A percentile compares a stretch with the other conserved stretches of the same genome.
phyloP scores from a whole-genome alignment of 2,888 invertebrate species.

The Eupithecia dodoneata region DNA sequence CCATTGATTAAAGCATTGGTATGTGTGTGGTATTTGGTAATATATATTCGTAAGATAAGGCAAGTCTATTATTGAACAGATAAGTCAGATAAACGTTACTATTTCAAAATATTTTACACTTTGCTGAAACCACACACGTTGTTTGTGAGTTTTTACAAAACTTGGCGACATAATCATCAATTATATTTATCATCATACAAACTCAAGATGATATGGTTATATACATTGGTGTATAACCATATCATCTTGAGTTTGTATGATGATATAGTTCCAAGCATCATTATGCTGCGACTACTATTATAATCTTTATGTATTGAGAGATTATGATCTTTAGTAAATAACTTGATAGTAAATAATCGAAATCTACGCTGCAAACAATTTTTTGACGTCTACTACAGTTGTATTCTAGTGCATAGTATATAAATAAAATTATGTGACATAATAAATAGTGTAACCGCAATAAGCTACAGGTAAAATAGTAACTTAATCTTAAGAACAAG shows the following conservation, averaged over 20 bases:
- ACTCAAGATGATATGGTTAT: background rate
- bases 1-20: constrained; percentile 34
- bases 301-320: background rate
- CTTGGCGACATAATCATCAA: background rate
- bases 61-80: constrained; percentile 11
- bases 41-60: constrained; percentile 5
- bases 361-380: background rate
- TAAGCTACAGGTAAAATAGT: background rate
- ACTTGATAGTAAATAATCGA: background rate
- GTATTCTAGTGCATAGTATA: background rate
- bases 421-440: no score
- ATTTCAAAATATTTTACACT: background rate
- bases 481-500: background rate
- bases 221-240: no score
- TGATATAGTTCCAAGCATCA: no score
- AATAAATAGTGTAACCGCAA: background rate
- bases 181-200: background rate
- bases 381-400: background rate
- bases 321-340: no score
- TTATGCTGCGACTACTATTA: no score
- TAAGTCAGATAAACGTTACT: constrained; percentile 8
- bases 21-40: constrained; percentile 15
- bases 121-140: constrained; percentile 9
- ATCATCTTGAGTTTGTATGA: no score
- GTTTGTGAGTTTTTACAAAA: background rate